Evolutionary conservation across 1,140 invertebrate genomes (phyloP), one percentile per base, ranked within the genome.

Genomic region (Frieseomelitta varia): DNA sequence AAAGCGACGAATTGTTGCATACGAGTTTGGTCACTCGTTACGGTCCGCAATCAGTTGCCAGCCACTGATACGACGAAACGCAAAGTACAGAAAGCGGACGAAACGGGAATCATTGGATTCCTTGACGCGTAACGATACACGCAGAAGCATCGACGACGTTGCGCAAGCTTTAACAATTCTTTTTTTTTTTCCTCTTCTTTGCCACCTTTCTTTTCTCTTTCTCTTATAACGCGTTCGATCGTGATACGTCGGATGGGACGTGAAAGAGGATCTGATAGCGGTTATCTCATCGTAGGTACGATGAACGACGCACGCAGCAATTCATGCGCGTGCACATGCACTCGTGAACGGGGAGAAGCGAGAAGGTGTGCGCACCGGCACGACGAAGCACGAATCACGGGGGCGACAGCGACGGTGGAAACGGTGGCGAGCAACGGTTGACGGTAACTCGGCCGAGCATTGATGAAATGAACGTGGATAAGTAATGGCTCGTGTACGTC

Each of bases 311-410:
- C 39, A 63, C 19, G 68, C 55, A 63, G 24, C 68, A 81, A 81
- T 63, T 81, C 34, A 73, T 47, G 55, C 58, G 56, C 79, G 56
- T 81, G 56, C 79, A 61, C 56, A 51, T 53, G 68, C n/a, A 81
- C 39, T 17, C 67, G n/a, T n/a, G 2, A 56, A 55, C 56, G 27
- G 47, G 21, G 4, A 21, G 4, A 21, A 61, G 58, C 30, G 14
- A 72, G 56, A 79, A 67, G 58, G 30, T 51, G 15, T 71, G 47
- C 58, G 47, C 58, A 51, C 67, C 2, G 73, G 27, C 67, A 24
- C 14, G 58, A 21, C 34, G 63, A 58, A 15, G 83, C 34, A 72
- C 74, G 78, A 74, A 82, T 87, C 81, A 77, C 73, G 53, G 78
- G 39, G 75, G 30, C 77, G 34, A 81, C 63, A 76, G 72, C 61